A percentile compares a stretch with the other conserved stretches of the same genome.
Conservation (phyloP, 2,797 vertebrate genomes). For the Dermochelys coriacea region DNA sequence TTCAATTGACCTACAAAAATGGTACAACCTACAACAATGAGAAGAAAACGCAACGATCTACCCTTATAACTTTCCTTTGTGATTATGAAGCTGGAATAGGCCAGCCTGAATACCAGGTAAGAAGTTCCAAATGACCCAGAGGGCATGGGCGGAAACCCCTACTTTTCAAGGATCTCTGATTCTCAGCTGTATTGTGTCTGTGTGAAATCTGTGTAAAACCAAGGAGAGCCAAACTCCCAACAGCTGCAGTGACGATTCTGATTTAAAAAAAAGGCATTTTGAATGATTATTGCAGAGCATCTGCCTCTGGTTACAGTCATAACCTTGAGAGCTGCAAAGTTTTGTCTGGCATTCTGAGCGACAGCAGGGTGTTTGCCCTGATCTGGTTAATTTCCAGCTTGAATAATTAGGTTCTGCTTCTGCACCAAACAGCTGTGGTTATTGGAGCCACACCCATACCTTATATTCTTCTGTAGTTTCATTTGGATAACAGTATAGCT, state of each 20-base stretch:
- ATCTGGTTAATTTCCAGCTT: neutral
- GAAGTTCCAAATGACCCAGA: neutral
- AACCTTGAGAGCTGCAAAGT: neutral
- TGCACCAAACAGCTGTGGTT: neutral
- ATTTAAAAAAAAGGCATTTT: neutral
- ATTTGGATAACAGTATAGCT: neutral
- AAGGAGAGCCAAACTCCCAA: neutral
- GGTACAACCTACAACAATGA: constrained; percentile 90
- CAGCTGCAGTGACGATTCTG: neutral
- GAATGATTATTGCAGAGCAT: neutral
- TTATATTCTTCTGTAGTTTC: neutral
- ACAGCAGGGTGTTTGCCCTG: neutral
- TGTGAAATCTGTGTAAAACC: neutral
- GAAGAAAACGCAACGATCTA: constrained; percentile 85
- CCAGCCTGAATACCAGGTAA: constrained; percentile 92
- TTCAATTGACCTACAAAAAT: constrained; percentile 89
- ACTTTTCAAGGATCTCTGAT: accelerated
- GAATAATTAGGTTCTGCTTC: neutral
- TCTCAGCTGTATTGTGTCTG: accelerated
- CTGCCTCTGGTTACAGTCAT: neutral
- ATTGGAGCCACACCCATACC: neutral
- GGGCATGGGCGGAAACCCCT: neutral
- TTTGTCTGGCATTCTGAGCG: neutral
- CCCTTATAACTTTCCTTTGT: constrained; percentile 94
- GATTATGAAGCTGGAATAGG: constrained; percentile 87